phyloP scores from a whole-genome alignment of 2,888 invertebrate species.

The Tetranychus piercei region DNA sequence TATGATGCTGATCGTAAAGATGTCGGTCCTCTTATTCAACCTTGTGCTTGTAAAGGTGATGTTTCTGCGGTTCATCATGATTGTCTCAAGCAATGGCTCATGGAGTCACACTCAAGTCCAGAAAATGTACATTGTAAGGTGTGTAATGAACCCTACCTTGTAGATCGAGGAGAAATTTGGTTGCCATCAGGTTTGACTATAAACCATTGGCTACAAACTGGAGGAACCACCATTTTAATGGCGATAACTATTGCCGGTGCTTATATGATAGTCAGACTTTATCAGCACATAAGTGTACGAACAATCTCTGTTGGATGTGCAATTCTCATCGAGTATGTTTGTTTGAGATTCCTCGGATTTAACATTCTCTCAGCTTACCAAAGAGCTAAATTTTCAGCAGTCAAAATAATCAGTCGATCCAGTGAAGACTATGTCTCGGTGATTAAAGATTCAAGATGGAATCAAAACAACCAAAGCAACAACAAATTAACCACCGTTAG shows the following conservation, averaged over 20 bases:
- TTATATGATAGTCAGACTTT: conserved; percentile 60
- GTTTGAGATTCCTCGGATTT: conserved; percentile 63
- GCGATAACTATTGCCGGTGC: conserved; percentile 55
- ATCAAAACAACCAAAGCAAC: neutral
- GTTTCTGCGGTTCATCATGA: conserved; percentile 78
- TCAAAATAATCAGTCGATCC: conserved; percentile 43
- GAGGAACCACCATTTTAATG: conserved; percentile 56
- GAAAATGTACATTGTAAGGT: conserved; percentile 60
- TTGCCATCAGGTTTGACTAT: conserved; percentile 41
- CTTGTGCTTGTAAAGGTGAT: conserved; percentile 75
- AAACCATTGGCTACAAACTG: conserved; percentile 65
- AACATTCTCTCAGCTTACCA: conserved; percentile 77
- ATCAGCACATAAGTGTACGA: conserved; percentile 53
- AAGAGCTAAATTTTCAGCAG: conserved; percentile 66
- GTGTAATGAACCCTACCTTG: conserved; percentile 44
- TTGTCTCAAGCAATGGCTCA: conserved; percentile 69
- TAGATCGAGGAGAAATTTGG: conserved; percentile 26
- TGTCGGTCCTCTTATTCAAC: conserved; percentile 57
- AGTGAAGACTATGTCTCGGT: neutral
- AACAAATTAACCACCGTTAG: neutral
- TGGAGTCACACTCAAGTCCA: conserved; percentile 43
- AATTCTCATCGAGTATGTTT: conserved; percentile 61
- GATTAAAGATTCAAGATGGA: neutral
- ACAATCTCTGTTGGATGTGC: conserved; percentile 63
- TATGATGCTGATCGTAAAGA: conserved; percentile 60